Evolutionary conservation across 1,140 invertebrate species (phyloP), one percentile per base, ranked within the genome.

Genomic region (Chrysomallon squamiferum): DNA sequence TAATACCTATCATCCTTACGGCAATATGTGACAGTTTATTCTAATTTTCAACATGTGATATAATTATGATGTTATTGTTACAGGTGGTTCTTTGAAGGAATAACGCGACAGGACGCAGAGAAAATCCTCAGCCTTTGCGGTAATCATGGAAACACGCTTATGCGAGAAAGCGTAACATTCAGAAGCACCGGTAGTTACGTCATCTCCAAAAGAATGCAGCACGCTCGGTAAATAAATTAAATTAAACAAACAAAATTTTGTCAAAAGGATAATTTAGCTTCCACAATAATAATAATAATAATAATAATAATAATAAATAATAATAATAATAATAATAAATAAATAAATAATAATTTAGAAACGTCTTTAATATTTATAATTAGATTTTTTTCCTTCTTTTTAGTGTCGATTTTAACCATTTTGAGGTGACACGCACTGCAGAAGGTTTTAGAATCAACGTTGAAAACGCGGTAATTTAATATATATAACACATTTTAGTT

Each of bases 391-490:
- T 47, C 33, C n/a, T 18, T 66, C 25, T 47, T 54, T 64, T 65
- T 25, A 20, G 52, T 32, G 47, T 49, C 2, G n/a, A 49, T 27
- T 68, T 62, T 29, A 49, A 59, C n/a, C 74, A 73, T 41, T 73
- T 66, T 54, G 66, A 72, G 27, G 59, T 72, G 5, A 63, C 66
- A 13, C 25, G 63, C 27, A 56, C 64, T 1, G 49, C 72, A 5
- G 45, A 54, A 4, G 71, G 71, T 11, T 76, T 71, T 45, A 70
- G 64, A 41, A 62, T 73, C 18, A 65, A 72, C 54, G 69, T 71
- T 25, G 38, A 76, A 54, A 73, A 76, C 63, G 35, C 20, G 29
- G 69, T 76, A 57, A 63, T n/a, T n/a, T n/a, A n/a, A n/a, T n/a
- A n/a, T n/a, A n/a, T n/a, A n/a, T n/a, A n/a, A n/a, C n/a, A n/a